Evolutionary conservation across 2,113 vertebrate genomes (phyloP).

Genomic region (Callaeas wilsoni): DNA sequence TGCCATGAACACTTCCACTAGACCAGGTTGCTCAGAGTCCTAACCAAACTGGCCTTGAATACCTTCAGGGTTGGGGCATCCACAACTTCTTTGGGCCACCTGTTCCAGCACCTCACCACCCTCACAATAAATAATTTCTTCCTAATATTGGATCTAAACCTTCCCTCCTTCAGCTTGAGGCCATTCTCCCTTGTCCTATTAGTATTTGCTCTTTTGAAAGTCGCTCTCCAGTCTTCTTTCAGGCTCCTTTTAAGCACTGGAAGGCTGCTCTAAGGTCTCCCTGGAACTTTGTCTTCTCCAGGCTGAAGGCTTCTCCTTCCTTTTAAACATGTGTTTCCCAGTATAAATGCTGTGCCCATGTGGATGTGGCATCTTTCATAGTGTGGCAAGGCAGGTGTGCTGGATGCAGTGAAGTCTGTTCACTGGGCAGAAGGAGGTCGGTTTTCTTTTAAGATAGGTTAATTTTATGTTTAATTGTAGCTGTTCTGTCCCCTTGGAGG

Average conservation of each 20-base stretch:
- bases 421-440: not conserved
- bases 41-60: not conserved
- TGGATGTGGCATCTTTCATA: not conserved
- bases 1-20: not conserved
- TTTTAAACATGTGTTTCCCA: not conserved
- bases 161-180: not conserved
- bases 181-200: not conserved
- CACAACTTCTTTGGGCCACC: not conserved
- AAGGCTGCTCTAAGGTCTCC: not conserved
- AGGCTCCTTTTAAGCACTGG: not conserved
- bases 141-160: not conserved
- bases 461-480: not conserved
- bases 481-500: not conserved
- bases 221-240: not conserved
- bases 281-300: not conserved
- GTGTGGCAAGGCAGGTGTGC: not conserved
- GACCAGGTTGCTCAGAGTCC: not conserved
- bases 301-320: not conserved
- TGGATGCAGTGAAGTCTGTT: not conserved
- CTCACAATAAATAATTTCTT: not conserved
- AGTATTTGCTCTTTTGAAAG: not conserved
- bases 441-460: not conserved
- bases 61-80: not conserved
- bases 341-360: fast-evolving
- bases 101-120: not conserved